A percentile compares a stretch with the other conserved stretches of the same genome.
phyloP scores from a whole-genome alignment of 2,113 vertebrate genomes.

The Eonycteris spelaea region DNA sequence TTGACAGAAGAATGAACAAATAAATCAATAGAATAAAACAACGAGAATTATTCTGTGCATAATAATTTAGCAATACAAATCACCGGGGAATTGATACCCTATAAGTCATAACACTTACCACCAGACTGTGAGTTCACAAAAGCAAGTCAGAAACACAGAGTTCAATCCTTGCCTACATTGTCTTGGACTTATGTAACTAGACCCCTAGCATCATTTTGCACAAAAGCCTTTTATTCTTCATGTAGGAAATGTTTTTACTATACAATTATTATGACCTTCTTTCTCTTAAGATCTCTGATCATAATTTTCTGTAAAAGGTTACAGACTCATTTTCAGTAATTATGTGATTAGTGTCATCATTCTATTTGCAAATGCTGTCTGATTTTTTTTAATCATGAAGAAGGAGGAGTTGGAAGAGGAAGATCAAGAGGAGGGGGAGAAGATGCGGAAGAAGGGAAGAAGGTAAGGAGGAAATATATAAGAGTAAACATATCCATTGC shows the following conservation, averaged over 20 bases:
- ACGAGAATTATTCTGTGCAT: background rate
- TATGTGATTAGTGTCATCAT: background rate
- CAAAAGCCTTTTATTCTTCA: background rate
- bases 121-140: background rate
- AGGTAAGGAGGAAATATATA: background rate
- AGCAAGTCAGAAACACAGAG: background rate
- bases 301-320: background rate
- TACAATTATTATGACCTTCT: background rate
- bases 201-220: background rate
- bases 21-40: background rate
- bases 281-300: background rate
- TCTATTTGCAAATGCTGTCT: background rate
- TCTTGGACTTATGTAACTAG: background rate
- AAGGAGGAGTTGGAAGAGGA: background rate
- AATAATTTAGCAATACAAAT: background rate
- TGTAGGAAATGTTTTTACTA: background rate
- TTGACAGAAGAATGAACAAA: background rate
- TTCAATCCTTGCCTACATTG: background rate
- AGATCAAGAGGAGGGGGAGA: background rate
- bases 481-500: background rate
- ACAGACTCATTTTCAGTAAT: background rate
- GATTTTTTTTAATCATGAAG: background rate
- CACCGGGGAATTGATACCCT: background rate
- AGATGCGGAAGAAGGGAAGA: background rate
- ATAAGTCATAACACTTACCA: background rate